Conservation (phyloP, 64 coral and sea anemone species). For the Actinia tenebrosa region DNA sequence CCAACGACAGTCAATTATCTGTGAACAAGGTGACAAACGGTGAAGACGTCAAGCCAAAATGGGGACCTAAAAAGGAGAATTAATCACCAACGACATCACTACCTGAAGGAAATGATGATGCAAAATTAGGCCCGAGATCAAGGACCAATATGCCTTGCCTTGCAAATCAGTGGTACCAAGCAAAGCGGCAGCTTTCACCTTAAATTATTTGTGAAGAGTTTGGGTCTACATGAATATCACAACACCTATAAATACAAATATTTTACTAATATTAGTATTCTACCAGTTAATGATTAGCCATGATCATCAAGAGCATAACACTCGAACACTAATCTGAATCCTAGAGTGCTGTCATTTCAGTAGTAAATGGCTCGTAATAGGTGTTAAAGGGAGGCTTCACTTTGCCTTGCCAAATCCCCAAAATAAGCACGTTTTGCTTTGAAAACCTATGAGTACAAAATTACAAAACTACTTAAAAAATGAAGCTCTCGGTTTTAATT, state of each 20-base stretch:
- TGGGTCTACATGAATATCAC: conserved; percentile 13
- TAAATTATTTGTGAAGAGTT: background rate
- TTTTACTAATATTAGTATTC: background rate
- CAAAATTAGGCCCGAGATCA: no score
- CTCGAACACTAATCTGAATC: conserved; percentile 19
- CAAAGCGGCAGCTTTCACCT: conserved; percentile 45
- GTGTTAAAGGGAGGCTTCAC: conserved; percentile 14
- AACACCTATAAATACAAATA: conserved; percentile 5
- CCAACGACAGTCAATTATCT: no score
- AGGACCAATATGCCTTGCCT: conserved; percentile 54
- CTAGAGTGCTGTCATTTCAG: conserved; percentile 15
- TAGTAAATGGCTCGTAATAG: conserved; percentile 28
- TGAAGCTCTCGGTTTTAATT: background rate
- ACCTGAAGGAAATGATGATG: no score
- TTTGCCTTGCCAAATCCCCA: conserved; percentile 31
- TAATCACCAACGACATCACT: no score
- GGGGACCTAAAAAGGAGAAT: no score
- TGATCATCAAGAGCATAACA: background rate
- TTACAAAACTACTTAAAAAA: background rate
- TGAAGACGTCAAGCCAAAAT: no score
- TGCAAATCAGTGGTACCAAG: conserved; percentile 50
- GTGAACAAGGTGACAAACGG: no score
- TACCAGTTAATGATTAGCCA: background rate
- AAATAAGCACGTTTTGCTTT: conserved; percentile 25
- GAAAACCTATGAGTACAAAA: conserved; percentile 20